These are phyloP conservation scores for Venturia canescens DNA, from an alignment of 1,140 invertebrate species.

Conservation along the genomic window DNA sequence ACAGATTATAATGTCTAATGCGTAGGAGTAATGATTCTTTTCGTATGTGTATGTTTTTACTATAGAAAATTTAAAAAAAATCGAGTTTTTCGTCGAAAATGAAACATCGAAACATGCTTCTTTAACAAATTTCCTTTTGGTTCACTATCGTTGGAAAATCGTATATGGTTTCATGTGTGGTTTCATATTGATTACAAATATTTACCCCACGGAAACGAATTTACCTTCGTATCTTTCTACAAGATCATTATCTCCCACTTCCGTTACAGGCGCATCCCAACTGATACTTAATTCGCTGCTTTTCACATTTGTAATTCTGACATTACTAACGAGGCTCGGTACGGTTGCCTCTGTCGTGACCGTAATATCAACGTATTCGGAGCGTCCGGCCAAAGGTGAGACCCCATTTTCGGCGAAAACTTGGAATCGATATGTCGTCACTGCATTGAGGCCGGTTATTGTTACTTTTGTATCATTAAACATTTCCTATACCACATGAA, in stretches of 20 bases:
- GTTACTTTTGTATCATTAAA: constrained; percentile 96
- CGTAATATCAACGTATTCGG: constrained; percentile 89
- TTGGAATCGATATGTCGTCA: constrained; percentile 94
- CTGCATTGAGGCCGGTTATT: constrained; percentile 92
- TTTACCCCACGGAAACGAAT: no score
- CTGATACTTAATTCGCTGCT: constrained; percentile 89
- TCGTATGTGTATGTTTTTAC: no score
- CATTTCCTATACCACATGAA: constrained; percentile 77
- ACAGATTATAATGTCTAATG: no score
- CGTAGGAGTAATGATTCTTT: no score
- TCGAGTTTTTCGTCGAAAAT: no score
- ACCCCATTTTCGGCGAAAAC: constrained; percentile 93
- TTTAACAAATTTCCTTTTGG: no score
- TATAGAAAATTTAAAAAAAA: no score
- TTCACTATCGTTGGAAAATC: no score
- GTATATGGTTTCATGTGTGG: neutral
- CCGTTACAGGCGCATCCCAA: constrained; percentile 90
- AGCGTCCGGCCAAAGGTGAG: constrained; percentile 79
- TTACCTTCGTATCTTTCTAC: constrained; percentile 87
- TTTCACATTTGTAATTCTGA: constrained; percentile 89
- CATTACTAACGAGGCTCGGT: constrained; percentile 90
- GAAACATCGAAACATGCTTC: no score
- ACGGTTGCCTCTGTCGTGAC: constrained; percentile 94
- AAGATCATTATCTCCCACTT: constrained; percentile 82
- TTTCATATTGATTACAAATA: neutral